Evolutionary conservation across 2,113 vertebrate genomes (phyloP).

Genomic region (Ptyas mucosa): DNA sequence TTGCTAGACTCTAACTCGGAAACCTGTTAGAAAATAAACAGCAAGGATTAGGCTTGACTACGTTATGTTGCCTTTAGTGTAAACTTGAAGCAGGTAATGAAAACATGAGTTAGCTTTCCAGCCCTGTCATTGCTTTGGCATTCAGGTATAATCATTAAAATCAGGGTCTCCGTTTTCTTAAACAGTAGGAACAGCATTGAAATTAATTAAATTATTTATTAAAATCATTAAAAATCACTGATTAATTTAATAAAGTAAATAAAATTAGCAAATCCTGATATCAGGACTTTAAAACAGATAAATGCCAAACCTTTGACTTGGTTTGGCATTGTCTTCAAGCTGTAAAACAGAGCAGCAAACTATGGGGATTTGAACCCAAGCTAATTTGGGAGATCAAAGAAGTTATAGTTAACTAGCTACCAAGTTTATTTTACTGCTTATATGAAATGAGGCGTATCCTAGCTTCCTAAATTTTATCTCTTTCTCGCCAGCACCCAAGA

Average conservation of each 20-base stretch:
- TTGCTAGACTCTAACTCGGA: background rate
- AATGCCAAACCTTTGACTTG: no score
- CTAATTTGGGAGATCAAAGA: background rate
- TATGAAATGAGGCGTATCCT: background rate
- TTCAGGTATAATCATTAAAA: background rate
- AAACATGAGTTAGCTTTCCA: background rate
- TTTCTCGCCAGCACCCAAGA: background rate
- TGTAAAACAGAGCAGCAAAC: background rate
- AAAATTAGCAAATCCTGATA: background rate
- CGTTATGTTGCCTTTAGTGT: background rate
- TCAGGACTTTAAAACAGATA: background rate
- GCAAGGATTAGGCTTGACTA: no score
- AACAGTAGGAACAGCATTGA: background rate
- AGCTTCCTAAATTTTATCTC: background rate
- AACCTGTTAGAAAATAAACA: background rate
- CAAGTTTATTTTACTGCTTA: background rate
- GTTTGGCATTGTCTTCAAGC: background rate
- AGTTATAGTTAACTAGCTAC: background rate
- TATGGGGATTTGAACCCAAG: background rate
- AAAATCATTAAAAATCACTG: background rate
- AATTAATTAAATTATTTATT: background rate
- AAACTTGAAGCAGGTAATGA: background rate
- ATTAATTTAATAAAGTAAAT: background rate
- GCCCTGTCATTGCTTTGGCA: background rate
- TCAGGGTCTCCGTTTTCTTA: background rate